phyloP scores from a whole-genome alignment of 2,888 invertebrate species.

The Harmothoe impar region DNA sequence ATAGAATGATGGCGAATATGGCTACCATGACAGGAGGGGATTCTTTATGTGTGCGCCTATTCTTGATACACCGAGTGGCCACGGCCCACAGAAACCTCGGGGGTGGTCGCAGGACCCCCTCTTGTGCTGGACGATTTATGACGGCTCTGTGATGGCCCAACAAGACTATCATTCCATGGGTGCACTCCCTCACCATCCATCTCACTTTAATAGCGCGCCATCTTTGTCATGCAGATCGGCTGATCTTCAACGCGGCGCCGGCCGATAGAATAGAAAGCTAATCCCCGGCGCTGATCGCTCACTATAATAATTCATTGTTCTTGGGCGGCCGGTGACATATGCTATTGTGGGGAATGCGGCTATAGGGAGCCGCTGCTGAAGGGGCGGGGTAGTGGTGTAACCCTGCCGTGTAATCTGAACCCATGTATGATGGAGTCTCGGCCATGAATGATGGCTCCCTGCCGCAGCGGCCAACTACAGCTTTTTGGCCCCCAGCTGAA shows the following conservation, averaged over 20 bases:
- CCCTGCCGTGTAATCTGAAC: background rate
- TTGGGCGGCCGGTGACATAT: background rate
- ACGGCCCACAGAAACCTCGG: background rate
- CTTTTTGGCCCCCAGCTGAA: background rate
- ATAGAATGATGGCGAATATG: background rate
- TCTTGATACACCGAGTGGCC: conserved; percentile 2
- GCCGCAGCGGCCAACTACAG: background rate
- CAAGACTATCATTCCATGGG: conserved; percentile 37
- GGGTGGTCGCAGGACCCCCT: background rate
- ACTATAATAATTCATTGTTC: conserved; percentile 52
- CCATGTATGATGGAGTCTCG: background rate
- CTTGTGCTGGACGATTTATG: conserved; percentile 25
- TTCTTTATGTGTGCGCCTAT: conserved; percentile 9
- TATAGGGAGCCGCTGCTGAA: background rate
- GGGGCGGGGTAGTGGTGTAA: background rate
- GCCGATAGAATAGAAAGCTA: conserved; percentile 35
- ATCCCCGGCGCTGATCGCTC: conserved; percentile 9
- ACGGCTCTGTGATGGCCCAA: conserved; percentile 31
- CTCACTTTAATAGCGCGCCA: conserved; percentile 50
- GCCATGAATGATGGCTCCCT: too few relatives aligned
- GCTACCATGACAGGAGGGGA: background rate
- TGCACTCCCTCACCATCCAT: conserved; percentile 21
- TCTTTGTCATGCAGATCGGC: conserved; percentile 54
- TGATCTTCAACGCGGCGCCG: conserved; percentile 16
- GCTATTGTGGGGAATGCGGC: background rate